A percentile compares a stretch with the other conserved stretches of the same genome.
phyloP scores from a whole-genome alignment of 2,888 invertebrate species.

The Hypolimnas misippus region DNA sequence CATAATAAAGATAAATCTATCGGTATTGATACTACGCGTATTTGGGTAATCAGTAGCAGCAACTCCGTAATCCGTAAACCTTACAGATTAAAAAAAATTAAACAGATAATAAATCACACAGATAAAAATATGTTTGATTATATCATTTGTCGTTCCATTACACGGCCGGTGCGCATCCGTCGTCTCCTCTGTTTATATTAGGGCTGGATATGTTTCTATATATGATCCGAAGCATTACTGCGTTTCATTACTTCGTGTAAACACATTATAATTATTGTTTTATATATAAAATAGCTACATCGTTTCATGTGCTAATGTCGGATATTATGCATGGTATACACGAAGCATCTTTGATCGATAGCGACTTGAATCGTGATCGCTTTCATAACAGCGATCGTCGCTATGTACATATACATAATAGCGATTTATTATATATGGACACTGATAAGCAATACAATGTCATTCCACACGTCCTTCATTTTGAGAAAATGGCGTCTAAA shows the following conservation, averaged over 20 bases:
- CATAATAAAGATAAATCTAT: not conserved
- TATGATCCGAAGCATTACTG: slow-evolving; percentile 14
- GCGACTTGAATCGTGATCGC: no score
- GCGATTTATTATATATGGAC: no score
- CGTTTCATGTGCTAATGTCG: not conserved
- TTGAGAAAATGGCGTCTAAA: no score
- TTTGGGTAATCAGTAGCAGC: slow-evolving; percentile 1
- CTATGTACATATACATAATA: no score
- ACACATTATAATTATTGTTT: not conserved
- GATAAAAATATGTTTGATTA: slow-evolving; percentile 12
- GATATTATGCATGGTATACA: not conserved
- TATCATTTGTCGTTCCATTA: slow-evolving; percentile 30
- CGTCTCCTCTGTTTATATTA: slow-evolving; percentile 38
- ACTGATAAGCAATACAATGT: no score
- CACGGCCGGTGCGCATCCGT: slow-evolving; percentile 54
- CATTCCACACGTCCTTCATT: no score
- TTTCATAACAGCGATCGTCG: no score
- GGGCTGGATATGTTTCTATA: slow-evolving; percentile 14
- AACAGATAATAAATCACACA: slow-evolving; percentile 8
- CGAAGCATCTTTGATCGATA: no score
- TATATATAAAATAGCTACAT: slow-evolving; percentile 1
- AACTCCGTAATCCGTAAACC: not conserved
- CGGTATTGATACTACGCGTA: not conserved
- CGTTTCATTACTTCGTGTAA: not conserved
- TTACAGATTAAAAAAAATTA: slow-evolving; percentile 11